Base-by-base conservation (phyloP, 2,797 vertebrate species). In the Urophycis tenuis region DNA sequence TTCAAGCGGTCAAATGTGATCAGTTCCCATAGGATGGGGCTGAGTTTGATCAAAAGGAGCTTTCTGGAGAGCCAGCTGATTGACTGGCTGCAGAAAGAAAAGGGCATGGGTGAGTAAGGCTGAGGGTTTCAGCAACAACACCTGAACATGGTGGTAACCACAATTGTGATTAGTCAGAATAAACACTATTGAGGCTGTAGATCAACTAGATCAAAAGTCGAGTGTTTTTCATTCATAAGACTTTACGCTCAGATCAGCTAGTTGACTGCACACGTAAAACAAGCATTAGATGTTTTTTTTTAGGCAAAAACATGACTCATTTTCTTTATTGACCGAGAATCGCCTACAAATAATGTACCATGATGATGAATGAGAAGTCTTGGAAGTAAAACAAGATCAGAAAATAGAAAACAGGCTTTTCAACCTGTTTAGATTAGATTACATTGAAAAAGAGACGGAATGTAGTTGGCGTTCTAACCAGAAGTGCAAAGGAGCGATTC, bases 11-110 rank as follows among this genome's bases (percentile, higher is more conserved):
- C 72, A 75, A 78, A 39, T 83, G 87, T 92, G 88, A 91, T 91
- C 89, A 89, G 86, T 84, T 83, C 10, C 84, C 86, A 86, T 74
- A 87, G 89, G 82, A 90, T 75, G 75, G 85, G 91, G 29, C 86
- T 93, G 87, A 91, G 85, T 77, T 39, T 89, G 12, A 87, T 85
- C 87, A 92, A 86, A 88, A 91, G 90, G 83, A 92, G 89, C 88
- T 93, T 93, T 88, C 87, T 87, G 76, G 86, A 89, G 72, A 74
- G 77, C 71, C 83, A 93, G 80, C 84, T 93, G 85, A 78, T 93
- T 85, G 84, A 88, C 78, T 93, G 90, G 92, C 85, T 93, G 83
- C 85, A 87, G 75, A 86, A 71, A 75, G 81, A 90, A 72, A 91
- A 90, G 86, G 84, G 85, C 72, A 82, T 89, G 84, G 90, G 90